These are phyloP conservation scores for Gisinianus flammeolus DNA, from an alignment of 2,888 invertebrate species.

Conservation along the genomic window DNA sequence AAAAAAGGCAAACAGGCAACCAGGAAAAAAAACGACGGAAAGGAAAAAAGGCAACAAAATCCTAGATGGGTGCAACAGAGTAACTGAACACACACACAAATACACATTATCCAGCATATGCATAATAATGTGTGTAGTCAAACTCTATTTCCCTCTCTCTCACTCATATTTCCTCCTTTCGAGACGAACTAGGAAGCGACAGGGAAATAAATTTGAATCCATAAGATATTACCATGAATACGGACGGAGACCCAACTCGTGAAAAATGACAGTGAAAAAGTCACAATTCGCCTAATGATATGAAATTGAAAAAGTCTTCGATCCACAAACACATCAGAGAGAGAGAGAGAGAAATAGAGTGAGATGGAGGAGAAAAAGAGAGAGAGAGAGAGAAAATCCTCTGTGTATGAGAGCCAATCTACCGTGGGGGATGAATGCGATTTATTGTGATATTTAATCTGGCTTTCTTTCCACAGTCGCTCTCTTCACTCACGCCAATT, in stretches of 20 bases:
- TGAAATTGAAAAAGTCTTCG: conserved; percentile 48
- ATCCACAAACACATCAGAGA: conserved; percentile 29
- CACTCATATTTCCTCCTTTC: conserved; percentile 34
- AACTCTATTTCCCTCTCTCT: background rate
- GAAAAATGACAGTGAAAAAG: conserved; percentile 54
- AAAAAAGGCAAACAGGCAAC: no score
- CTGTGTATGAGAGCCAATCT: conserved; percentile 27
- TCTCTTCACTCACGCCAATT: background rate
- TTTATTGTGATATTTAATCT: conserved; percentile 45
- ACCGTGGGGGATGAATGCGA: conserved; percentile 39
- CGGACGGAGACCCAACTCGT: conserved; percentile 40
- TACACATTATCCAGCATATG: background rate
- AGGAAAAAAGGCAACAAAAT: background rate
- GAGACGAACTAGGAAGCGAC: conserved; percentile 42
- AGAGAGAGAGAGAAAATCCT: conserved; percentile 20
- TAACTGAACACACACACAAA: no score
- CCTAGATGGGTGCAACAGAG: no score
- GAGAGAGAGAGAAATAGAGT: background rate
- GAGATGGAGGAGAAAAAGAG: background rate
- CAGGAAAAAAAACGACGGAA: background rate
- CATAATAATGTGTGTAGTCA: background rate
- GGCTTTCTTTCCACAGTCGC: conserved; percentile 30
- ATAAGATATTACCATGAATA: conserved; percentile 43
- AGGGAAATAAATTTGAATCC: conserved; percentile 52
- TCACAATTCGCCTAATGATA: conserved; percentile 46